Evolutionary conservation across 1,140 invertebrate genomes (phyloP).

Genomic region (Ladona fulva): DNA sequence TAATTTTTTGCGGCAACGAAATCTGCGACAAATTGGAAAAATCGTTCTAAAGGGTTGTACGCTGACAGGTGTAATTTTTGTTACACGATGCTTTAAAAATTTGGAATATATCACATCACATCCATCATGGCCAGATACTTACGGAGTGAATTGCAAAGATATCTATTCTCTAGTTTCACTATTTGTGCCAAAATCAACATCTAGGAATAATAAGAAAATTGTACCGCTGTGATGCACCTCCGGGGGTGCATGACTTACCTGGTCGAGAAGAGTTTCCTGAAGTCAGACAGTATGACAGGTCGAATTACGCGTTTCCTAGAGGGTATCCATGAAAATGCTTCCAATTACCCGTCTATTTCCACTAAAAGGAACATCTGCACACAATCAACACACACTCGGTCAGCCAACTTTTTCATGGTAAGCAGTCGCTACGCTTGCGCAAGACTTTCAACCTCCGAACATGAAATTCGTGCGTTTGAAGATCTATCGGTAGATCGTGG

Average conservation of each 20-base stretch:
- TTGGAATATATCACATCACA: too few species aligned
- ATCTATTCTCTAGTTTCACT: too few species aligned
- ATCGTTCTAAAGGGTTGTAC: too few species aligned
- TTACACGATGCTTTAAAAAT: too few species aligned
- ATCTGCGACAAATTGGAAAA: too few species aligned
- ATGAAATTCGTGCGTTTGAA: background rate
- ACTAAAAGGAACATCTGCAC: background rate
- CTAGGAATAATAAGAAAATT: background rate
- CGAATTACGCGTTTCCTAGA: background rate
- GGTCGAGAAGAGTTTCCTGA: background rate
- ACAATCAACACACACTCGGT: background rate
- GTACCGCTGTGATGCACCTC: background rate
- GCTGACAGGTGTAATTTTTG: too few species aligned
- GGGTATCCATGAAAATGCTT: slow-evolving; percentile 5
- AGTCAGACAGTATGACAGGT: background rate
- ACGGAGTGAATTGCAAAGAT: too few species aligned
- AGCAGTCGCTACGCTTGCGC: background rate
- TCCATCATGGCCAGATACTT: too few species aligned
- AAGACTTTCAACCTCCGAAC: background rate
- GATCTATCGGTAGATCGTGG: background rate
- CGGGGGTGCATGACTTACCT: background rate
- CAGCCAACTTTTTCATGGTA: background rate
- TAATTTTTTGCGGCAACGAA: too few species aligned
- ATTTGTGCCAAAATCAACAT: background rate
- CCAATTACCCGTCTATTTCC: slow-evolving; percentile 4